phyloP scores from a whole-genome alignment of 2,113 vertebrate species.

The Noctilio leporinus region DNA sequence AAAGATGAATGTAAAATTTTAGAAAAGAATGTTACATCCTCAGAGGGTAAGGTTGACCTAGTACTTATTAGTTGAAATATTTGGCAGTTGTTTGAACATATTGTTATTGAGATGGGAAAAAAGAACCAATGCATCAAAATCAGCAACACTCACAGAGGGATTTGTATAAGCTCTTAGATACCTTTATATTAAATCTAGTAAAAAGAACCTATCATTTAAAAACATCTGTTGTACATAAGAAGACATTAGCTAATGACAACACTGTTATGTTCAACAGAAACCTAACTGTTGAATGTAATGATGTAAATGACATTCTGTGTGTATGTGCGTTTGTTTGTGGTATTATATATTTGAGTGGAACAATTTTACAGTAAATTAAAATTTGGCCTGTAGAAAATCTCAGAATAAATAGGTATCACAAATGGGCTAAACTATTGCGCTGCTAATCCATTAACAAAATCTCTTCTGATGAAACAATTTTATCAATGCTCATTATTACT shows the following conservation, averaged over 20 bases:
- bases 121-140: slow-evolving; percentile 51
- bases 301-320: neutral
- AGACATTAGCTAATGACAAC: neutral
- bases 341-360: neutral
- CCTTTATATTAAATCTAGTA: slow-evolving; percentile 43
- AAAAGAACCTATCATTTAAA: neutral
- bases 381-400: neutral
- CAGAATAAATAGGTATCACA: slow-evolving; percentile 13
- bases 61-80: slow-evolving; percentile 59
- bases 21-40: neutral
- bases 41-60: neutral
- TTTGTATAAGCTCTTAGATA: neutral
- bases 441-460: slow-evolving; percentile 13
- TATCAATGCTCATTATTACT: neutral
- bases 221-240: slow-evolving; percentile 5
- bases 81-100: slow-evolving; percentile 58
- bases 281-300: neutral
- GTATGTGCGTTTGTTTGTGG: neutral
- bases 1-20: neutral
- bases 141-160: slow-evolving; percentile 18
- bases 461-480: neutral
- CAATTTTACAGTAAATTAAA: slow-evolving; percentile 19
- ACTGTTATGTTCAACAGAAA: slow-evolving; percentile 1
- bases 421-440: neutral
- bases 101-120: slow-evolving; percentile 11